A percentile compares a stretch with the other conserved stretches of the same genome.
These are phyloP conservation scores for Corella eumyota DNA, from an alignment of 23 tunicate genomes.

Conservation along the genomic window DNA sequence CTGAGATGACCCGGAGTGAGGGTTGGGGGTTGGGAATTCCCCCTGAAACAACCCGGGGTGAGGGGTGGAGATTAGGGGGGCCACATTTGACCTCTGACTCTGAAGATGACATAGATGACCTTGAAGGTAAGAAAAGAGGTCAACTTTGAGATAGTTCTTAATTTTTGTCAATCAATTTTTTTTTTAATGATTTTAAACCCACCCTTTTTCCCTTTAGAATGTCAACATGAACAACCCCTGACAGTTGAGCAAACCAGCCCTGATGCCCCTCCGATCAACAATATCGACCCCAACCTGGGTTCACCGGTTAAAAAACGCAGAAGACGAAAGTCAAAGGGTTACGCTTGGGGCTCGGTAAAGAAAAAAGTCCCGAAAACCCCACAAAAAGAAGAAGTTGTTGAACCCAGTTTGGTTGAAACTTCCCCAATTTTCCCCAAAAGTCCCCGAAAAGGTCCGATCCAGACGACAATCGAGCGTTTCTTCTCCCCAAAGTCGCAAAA, in stretches of 20 bases:
- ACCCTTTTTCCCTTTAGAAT: too few relatives aligned
- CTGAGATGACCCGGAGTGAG: slow-evolving; percentile 11
- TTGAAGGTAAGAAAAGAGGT: too few relatives aligned
- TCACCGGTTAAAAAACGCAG: slow-evolving; percentile 24
- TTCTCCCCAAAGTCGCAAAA: background rate
- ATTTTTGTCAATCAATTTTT: too few relatives aligned
- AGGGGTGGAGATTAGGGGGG: slow-evolving; percentile 65
- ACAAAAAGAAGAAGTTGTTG: background rate
- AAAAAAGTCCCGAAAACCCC: slow-evolving; percentile 20
- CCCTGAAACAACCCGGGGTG: slow-evolving; percentile 4
- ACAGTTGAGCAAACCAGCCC: too few relatives aligned
- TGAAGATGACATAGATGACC: slow-evolving; percentile 20
- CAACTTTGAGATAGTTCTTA: too few relatives aligned
- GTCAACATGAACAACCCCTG: too few relatives aligned
- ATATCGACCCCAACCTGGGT: too few relatives aligned
- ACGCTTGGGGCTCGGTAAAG: slow-evolving; percentile 45
- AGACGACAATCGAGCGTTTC: background rate
- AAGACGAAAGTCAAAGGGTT: slow-evolving; percentile 59
- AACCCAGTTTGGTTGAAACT: background rate
- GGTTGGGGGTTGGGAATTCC: background rate
- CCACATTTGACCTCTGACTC: slow-evolving; percentile 65
- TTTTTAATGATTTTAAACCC: too few relatives aligned
- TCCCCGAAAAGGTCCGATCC: background rate
- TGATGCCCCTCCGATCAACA: too few relatives aligned
- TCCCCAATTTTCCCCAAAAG: background rate